These are phyloP conservation scores for Tigriopus californicus DNA, from an alignment of 2,888 invertebrate species.

Conservation along the genomic window DNA sequence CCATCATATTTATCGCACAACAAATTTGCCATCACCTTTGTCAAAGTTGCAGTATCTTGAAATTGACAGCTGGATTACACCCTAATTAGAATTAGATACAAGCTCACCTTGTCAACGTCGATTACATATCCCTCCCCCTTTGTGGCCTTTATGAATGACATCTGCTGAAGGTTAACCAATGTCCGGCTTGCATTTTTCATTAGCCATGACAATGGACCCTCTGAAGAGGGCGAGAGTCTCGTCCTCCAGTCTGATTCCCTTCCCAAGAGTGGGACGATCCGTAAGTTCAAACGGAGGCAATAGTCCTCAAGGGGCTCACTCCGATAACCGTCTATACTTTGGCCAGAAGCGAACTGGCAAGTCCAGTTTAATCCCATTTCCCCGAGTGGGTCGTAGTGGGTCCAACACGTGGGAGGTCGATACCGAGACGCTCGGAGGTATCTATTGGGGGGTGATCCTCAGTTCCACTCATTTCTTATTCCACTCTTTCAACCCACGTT, in stretches of 20 bases:
- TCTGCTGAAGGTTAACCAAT: no score
- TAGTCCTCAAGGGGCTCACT: not conserved
- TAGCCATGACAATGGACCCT: not conserved
- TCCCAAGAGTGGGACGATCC: not conserved
- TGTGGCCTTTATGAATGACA: no score
- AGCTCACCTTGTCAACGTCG: no score
- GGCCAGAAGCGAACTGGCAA: slow-evolving; percentile 4
- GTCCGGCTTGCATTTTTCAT: no score
- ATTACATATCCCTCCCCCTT: no score
- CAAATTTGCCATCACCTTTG: no score
- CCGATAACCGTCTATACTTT: not conserved
- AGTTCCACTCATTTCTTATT: no score
- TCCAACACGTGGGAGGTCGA: not conserved
- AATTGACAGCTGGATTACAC: no score
- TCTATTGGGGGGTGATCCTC: not conserved
- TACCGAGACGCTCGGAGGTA: not conserved
- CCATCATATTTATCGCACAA: no score
- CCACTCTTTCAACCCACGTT: no score
- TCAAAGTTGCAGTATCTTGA: no score
- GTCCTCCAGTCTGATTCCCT: slow-evolving; percentile 1
- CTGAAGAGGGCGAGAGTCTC: not conserved
- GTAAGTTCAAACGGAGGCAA: not conserved
- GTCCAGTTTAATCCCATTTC: slow-evolving; percentile 1
- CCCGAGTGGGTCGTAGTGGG: not conserved
- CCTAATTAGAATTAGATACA: no score